phyloP scores from a whole-genome alignment of 2,113 vertebrate species.

The Murina feae region DNA sequence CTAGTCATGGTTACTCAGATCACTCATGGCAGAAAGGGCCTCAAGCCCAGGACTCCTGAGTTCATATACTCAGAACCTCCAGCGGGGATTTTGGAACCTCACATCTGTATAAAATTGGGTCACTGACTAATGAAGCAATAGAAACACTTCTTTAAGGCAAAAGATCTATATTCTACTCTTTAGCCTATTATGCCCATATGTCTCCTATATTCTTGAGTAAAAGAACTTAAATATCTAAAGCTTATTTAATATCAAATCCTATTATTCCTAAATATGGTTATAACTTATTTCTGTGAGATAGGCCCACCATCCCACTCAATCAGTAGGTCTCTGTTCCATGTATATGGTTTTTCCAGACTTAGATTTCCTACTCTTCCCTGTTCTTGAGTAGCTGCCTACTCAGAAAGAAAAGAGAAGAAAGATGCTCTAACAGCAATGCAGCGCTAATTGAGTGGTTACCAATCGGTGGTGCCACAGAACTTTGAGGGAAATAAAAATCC shows the following conservation, averaged over 20 bases:
- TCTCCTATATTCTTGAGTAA: not conserved
- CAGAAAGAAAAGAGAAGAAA: conserved; percentile 24
- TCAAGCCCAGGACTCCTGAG: not conserved
- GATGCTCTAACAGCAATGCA: not conserved
- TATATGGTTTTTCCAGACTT: not conserved
- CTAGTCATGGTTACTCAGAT: not conserved
- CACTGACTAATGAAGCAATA: not conserved
- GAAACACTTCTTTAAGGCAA: not conserved
- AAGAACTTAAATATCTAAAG: conserved; percentile 9
- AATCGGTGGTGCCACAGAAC: not conserved
- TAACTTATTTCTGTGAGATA: not conserved
- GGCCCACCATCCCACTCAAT: not conserved
- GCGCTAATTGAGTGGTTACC: not conserved
- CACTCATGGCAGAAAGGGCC: conserved; percentile 18
- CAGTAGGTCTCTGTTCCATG: not conserved
- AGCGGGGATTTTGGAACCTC: not conserved
- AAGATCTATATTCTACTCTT: not conserved
- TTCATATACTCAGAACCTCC: not conserved
- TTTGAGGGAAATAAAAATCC: conserved; percentile 32
- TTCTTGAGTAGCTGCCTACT: not conserved
- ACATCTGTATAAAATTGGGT: not conserved
- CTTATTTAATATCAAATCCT: not conserved
- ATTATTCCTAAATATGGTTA: not conserved
- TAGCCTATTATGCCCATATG: not conserved
- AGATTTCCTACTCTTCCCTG: not conserved